These are phyloP conservation scores for Equus przewalskii DNA, from an alignment of 2,113 vertebrate genomes.

Conservation along the genomic window DNA sequence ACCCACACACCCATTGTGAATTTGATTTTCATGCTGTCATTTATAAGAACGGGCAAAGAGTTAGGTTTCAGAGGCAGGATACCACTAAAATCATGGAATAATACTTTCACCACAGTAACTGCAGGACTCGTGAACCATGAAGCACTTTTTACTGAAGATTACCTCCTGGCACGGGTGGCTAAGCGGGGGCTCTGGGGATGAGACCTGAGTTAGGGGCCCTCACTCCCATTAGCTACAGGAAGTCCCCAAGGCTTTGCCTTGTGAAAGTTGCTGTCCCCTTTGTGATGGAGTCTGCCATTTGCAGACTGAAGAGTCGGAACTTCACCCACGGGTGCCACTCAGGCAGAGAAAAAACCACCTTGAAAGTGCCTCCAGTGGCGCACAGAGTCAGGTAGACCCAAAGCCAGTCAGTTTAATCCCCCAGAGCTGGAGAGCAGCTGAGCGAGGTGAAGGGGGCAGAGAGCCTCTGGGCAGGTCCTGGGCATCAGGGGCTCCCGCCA, in stretches of 20 bases:
- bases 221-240: neutral
- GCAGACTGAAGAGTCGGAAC: neutral
- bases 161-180: no score
- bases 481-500: accelerated
- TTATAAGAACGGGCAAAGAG: neutral
- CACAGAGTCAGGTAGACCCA: neutral
- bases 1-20: neutral
- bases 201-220: neutral
- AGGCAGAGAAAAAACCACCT: neutral
- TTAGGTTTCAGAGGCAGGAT: neutral
- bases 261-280: neutral
- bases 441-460: neutral
- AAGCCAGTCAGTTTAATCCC: neutral
- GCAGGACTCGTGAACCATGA: neutral
- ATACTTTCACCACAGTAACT: neutral
- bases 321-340: neutral
- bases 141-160: neutral
- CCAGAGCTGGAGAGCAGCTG: neutral
- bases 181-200: neutral
- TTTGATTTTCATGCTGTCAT: neutral
- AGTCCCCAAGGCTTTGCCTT: neutral
- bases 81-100: neutral
- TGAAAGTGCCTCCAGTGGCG: neutral
- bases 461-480: neutral
- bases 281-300: neutral